Conservation (phyloP, 2,888 invertebrate species). For the Baronia brevicornis region DNA sequence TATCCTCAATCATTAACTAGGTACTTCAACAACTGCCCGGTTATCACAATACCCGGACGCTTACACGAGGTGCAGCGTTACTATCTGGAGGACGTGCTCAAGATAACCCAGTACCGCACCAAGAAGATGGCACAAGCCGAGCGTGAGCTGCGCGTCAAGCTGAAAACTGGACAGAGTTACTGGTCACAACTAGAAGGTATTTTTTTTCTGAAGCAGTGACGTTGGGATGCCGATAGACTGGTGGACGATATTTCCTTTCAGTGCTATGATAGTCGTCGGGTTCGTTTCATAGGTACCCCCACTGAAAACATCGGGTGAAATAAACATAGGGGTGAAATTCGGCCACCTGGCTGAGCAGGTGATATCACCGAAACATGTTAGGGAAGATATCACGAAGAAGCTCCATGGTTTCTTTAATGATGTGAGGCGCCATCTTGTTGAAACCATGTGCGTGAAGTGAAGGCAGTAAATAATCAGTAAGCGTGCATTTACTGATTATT, state of each 20-base stretch:
- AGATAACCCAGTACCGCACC: conserved; percentile 73
- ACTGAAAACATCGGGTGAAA: too few species aligned
- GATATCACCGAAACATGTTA: neutral
- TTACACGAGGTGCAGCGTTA: conserved; percentile 83
- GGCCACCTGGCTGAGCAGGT: neutral
- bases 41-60: conserved; percentile 85
- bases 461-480: too few species aligned
- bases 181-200: conserved; percentile 61
- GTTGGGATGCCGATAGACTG: too few species aligned
- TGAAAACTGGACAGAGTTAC: conserved; percentile 49
- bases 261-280: too few species aligned
- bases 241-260: too few species aligned
- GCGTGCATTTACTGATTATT: too few species aligned
- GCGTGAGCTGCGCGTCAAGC: conserved; percentile 43
- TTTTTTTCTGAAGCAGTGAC: conserved; percentile 1
- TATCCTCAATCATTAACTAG: too few species aligned
- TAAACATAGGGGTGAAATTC: neutral
- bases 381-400: too few species aligned
- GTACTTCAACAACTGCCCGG: conserved; percentile 89
- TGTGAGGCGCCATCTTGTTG: too few species aligned
- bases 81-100: conserved; percentile 88
- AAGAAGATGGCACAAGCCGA: conserved; percentile 62
- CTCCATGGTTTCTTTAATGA: too few species aligned
- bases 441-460: too few species aligned
- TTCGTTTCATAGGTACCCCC: too few species aligned